A percentile compares a stretch with the other conserved stretches of the same genome.
phyloP scores from a whole-genome alignment of 2,113 vertebrate species.

The Maccullochella peelii region DNA sequence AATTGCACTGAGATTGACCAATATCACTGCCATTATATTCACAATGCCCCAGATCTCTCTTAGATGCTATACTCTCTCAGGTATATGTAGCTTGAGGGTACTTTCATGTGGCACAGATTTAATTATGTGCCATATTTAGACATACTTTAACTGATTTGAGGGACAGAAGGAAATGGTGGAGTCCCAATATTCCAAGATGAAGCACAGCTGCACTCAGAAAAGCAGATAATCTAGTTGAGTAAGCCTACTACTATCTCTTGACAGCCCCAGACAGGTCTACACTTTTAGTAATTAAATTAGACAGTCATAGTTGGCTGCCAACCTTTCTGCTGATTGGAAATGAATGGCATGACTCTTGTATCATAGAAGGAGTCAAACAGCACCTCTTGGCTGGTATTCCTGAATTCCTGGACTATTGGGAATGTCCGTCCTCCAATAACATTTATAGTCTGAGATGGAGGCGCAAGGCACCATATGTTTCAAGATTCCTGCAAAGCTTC shows the following conservation, averaged over 20 bases:
- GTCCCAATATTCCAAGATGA: conserved; percentile 58
- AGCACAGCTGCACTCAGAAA: conserved; percentile 53
- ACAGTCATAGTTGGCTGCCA: conserved; percentile 85
- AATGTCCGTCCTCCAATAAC: conserved; percentile 90
- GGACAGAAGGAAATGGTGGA: conserved; percentile 61
- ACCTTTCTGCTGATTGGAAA: conserved; percentile 76
- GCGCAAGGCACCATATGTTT: conserved; percentile 91
- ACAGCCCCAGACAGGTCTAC: conserved; percentile 63
- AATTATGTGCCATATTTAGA: conserved; percentile 81
- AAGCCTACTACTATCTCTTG: conserved; percentile 56
- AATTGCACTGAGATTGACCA: conserved; percentile 52
- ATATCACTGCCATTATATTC: conserved; percentile 42
- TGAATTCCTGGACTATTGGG: conserved; percentile 87
- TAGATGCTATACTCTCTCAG: conserved; percentile 68
- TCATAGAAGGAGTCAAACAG: conserved; percentile 87
- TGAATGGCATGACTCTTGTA: conserved; percentile 73
- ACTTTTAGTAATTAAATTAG: conserved; percentile 92
- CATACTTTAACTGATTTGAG: conserved; percentile 71
- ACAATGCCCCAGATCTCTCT: conserved; percentile 69
- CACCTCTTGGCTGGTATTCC: conserved; percentile 88
- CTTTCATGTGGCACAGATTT: conserved; percentile 73
- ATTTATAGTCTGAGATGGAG: conserved; percentile 89
- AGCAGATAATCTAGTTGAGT: conserved; percentile 66
- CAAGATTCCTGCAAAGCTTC: conserved; percentile 92
- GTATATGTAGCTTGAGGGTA: conserved; percentile 65